Evolutionary conservation across 1,140 invertebrate species (phyloP), one percentile per base, ranked within the genome.

Genomic region (Pachypeltis micranthus): DNA sequence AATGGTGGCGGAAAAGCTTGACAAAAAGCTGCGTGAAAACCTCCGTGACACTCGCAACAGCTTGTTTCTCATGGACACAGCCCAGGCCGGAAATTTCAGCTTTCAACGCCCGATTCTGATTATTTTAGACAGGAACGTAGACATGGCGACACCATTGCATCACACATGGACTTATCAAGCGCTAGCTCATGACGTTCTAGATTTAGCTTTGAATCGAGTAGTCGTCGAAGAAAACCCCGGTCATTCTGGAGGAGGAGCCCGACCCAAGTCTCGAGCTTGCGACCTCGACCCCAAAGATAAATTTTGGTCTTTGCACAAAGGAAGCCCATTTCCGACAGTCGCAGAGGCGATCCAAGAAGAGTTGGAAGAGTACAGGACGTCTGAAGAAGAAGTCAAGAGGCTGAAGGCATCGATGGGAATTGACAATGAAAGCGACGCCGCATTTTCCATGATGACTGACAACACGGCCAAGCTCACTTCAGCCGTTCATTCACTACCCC

Each of bases 161-260:
- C 97, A 99, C 75, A 97, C 96, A 2, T 99, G 97, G 97, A 99
- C 95, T 0, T 99, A 99, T 75, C 94, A 98, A 77, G 96, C 96
- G 12, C 73, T 99, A 59, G 86, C 91, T 28, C 95, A 98, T 75
- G 96, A 98, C 81, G 87, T 98, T 1, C 74, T 98, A 16, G 90
- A 97, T 70, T 79, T 97, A 60, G 84, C 90, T 23, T 76, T 98
- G 54, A 99, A 99, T 75, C 82, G 95, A 1, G 81, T 87, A 27
- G 83, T 94, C 23, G 83, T 94, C 23, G 87, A 89, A 67, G 90
- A 93, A 71, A 80, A 77, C 64, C 69, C 77, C 1, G 80, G 77
- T 4, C 76, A 72, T 25, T 64, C 72, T 47, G 67, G 68, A 54
- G 72, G 75, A 67, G 84, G 84, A 2, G 81, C 81, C 1, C 79